Conservation (phyloP, 2,888 invertebrate species). For the Drosophila flavopinicola region DNA sequence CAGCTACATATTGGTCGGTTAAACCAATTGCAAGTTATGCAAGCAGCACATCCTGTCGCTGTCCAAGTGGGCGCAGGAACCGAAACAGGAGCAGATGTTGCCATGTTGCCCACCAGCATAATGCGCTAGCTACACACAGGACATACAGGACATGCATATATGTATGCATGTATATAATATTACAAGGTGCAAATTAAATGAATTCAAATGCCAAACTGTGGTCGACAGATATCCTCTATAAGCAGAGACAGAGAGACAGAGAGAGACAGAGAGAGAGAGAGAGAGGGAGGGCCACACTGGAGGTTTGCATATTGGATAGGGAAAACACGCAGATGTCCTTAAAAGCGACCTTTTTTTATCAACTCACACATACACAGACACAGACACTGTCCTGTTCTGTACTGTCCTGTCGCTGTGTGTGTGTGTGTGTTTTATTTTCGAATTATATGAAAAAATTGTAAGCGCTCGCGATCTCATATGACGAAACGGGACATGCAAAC, state of each 20-base stretch:
- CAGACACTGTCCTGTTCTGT: constrained; percentile 35
- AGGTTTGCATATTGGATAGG: constrained; percentile 59
- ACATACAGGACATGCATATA: neutral
- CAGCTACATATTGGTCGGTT: neutral
- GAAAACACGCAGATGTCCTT: constrained; percentile 82
- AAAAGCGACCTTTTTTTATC: constrained; percentile 68
- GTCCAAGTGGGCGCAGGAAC: constrained; percentile 13
- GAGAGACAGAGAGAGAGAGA: constrained; percentile 7
- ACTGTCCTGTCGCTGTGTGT: constrained; percentile 28
- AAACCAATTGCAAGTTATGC: constrained; percentile 6
- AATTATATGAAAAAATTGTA: constrained; percentile 81
- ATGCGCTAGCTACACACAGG: constrained; percentile 17
- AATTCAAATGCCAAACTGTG: constrained; percentile 69
- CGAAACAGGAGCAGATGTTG: constrained; percentile 29
- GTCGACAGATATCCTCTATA: constrained; percentile 28
- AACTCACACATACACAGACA: constrained; percentile 1
- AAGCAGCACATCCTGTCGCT: constrained; percentile 36
- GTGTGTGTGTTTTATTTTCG: constrained; percentile 47
- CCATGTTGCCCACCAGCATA: constrained; percentile 46
- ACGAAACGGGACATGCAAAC: constrained; percentile 79
- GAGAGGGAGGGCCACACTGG: constrained; percentile 16
- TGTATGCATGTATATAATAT: constrained; percentile 47
- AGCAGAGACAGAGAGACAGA: neutral
- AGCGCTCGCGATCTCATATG: constrained; percentile 79
- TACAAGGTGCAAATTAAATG: constrained; percentile 80